phyloP scores from a whole-genome alignment of 2,113 vertebrate species.

The Hystrix brachyura region DNA sequence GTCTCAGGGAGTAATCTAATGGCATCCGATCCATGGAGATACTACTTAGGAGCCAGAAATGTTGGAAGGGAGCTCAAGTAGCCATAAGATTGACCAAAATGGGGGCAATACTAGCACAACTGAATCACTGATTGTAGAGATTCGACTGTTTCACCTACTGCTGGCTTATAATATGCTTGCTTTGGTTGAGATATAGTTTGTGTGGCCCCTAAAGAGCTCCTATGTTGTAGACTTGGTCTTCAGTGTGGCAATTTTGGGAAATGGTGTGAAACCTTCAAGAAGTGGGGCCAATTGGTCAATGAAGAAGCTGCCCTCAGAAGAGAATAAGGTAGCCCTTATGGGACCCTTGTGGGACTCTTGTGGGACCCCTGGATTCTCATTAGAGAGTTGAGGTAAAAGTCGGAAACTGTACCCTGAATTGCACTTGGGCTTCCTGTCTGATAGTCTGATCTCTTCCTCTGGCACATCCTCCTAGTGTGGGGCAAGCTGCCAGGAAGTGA shows the following conservation, averaged over 20 bases:
- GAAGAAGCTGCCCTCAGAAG: background rate
- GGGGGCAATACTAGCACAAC: background rate
- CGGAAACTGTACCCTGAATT: background rate
- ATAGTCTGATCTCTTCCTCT: background rate
- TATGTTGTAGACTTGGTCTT: background rate
- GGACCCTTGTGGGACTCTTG: background rate
- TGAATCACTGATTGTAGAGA: background rate
- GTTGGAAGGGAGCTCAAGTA: background rate
- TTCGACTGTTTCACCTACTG: background rate
- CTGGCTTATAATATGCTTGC: background rate
- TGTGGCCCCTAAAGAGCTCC: background rate
- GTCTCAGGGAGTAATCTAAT: background rate
- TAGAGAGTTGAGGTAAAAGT: background rate
- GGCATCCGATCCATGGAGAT: background rate
- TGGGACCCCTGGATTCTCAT: background rate
- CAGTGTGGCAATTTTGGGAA: background rate
- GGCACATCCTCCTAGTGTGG: too few relatives aligned
- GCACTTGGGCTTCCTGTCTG: background rate
- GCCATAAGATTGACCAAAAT: background rate
- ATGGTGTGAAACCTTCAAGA: background rate
- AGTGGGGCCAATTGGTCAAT: fast-evolving
- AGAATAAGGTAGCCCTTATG: background rate
- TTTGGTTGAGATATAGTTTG: background rate
- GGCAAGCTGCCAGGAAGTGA: background rate
- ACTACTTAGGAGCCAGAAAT: background rate